Evolutionary conservation across 2,888 invertebrate species (phyloP).

Genomic region (Notodonta ziczac): DNA sequence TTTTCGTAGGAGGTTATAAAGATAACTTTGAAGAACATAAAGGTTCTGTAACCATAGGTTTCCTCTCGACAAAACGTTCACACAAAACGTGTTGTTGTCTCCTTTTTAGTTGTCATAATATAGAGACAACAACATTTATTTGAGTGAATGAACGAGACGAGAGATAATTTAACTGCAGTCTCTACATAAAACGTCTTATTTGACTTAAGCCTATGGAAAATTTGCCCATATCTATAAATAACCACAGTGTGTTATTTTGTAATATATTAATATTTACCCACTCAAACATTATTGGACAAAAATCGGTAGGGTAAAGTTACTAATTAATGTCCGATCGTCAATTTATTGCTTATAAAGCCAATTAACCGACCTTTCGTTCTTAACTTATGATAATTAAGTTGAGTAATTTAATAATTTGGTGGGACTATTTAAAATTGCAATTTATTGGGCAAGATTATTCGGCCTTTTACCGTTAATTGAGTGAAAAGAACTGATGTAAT

Average conservation of each 20-base stretch:
- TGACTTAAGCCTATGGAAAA: neutral
- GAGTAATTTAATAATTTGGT: neutral
- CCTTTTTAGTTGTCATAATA: too few species aligned
- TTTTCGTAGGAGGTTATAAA: too few species aligned
- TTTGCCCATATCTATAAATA: neutral
- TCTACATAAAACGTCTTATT: neutral
- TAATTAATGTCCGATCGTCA: neutral
- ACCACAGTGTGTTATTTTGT: neutral
- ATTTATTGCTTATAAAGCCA: neutral
- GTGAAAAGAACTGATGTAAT: neutral
- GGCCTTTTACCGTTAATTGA: neutral
- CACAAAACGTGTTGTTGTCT: too few species aligned
- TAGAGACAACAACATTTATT: too few species aligned
- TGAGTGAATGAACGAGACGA: too few species aligned
- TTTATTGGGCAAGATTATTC: neutral
- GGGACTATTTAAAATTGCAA: neutral
- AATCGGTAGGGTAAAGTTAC: conserved; percentile 1
- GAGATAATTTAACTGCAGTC: too few species aligned
- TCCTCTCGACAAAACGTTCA: too few species aligned
- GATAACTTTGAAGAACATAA: too few species aligned
- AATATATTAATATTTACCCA: neutral
- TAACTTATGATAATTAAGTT: conserved; percentile 1
- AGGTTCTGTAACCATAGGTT: too few species aligned
- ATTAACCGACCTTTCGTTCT: neutral
- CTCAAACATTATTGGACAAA: neutral